Conservation (phyloP, 1,140 invertebrate species). For the Philotrypesis tridentata region DNA sequence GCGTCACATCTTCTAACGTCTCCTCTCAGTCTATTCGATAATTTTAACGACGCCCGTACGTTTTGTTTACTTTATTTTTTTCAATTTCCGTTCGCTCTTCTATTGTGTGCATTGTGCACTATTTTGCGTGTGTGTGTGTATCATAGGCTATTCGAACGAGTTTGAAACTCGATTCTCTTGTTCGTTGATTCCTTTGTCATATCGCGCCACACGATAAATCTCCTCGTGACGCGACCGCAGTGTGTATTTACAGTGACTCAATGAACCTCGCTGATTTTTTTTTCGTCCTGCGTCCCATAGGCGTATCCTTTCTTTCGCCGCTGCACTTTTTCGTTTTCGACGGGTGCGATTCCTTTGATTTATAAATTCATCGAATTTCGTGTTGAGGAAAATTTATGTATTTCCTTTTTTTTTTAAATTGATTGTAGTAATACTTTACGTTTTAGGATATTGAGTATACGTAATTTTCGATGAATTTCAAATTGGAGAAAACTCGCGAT, state of each 20-base stretch:
- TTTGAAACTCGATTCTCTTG: constrained; percentile 12
- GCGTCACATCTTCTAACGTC: constrained; percentile 8
- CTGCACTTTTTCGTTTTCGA: background rate
- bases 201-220: background rate
- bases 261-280: constrained; percentile 25
- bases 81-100: background rate
- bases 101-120: background rate
- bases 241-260: constrained; percentile 27
- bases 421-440: background rate
- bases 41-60: background rate
- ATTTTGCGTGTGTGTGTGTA: no score
- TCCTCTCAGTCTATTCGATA: constrained; percentile 40
- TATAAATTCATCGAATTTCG: background rate
- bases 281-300: background rate
- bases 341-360: background rate
- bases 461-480: no score
- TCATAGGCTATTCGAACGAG: constrained; percentile 12
- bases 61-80: constrained; percentile 22
- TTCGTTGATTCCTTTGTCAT: background rate
- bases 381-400: no score
- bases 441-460: no score
- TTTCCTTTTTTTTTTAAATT: background rate
- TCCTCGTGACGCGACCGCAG: background rate
- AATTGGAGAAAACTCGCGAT: background rate
- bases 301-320: background rate